Evolutionary conservation across 1,140 invertebrate genomes (phyloP).

Genomic region (Hycleus phaleratus): DNA sequence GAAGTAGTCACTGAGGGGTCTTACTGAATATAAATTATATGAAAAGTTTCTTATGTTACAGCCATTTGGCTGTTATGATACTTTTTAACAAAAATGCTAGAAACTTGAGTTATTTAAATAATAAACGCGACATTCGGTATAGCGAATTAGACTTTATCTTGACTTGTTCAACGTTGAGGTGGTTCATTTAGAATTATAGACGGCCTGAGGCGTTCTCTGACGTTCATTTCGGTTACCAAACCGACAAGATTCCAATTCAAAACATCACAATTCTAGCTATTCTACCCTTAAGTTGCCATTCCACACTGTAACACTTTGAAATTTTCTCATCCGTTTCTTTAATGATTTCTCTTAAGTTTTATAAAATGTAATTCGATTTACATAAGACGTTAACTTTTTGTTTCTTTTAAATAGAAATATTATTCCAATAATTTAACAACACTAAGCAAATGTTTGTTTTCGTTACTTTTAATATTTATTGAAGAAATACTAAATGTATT

Average conservation of each 20-base stretch:
- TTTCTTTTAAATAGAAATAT: neutral
- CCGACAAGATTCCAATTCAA: constrained; percentile 12
- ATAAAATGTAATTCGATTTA: constrained; percentile 11
- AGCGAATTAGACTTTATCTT: constrained; percentile 10
- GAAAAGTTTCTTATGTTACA: neutral
- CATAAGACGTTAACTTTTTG: neutral
- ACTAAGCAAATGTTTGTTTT: too few species aligned
- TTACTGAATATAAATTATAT: constrained; percentile 1
- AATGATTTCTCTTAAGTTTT: constrained; percentile 4
- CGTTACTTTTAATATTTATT: too few species aligned
- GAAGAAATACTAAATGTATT: too few species aligned
- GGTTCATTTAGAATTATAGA: constrained; percentile 14
- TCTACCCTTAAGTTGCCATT: constrained; percentile 4
- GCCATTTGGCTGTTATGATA: constrained; percentile 3
- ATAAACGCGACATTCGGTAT: constrained; percentile 9
- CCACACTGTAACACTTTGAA: constrained; percentile 8
- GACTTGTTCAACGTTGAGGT: constrained; percentile 7
- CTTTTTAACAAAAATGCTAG: constrained; percentile 11
- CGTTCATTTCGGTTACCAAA: constrained; percentile 12
- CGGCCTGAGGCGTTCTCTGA: constrained; percentile 7
- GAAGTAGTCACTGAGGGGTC: neutral
- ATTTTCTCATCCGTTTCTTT: constrained; percentile 9
- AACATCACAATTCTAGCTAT: constrained; percentile 10
- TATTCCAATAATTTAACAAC: too few species aligned
- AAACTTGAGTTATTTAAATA: constrained; percentile 13